A percentile compares a stretch with the other conserved stretches of the same genome.
phyloP scores from a whole-genome alignment of 2,797 vertebrate genomes.

The Poeciliopsis gracilis region DNA sequence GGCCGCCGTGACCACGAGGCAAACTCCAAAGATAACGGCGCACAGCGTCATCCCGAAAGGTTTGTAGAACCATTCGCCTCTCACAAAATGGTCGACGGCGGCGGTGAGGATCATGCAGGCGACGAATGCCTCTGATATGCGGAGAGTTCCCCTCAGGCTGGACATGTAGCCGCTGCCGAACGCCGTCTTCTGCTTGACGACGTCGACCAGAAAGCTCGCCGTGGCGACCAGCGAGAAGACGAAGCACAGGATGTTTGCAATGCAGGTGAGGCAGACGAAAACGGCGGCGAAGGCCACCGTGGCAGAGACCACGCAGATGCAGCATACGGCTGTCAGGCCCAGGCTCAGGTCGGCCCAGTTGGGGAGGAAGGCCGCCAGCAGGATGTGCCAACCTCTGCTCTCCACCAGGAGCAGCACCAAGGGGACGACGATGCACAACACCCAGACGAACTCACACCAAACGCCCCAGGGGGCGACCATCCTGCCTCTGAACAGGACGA shows the following conservation, averaged over 20 bases:
- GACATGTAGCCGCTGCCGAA: neutral
- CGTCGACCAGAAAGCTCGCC: neutral
- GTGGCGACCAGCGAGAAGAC: conserved; percentile 1
- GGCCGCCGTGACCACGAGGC: conserved; percentile 1
- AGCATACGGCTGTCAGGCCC: conserved; percentile 3
- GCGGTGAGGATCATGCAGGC: conserved; percentile 11
- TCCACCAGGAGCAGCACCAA: neutral
- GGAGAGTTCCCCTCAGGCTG: conserved; percentile 1
- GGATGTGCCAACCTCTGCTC: neutral
- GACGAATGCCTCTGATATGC: neutral
- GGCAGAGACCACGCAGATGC: neutral
- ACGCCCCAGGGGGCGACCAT: conserved; percentile 7
- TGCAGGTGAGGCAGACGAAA: conserved; percentile 6
- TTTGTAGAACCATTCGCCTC: conserved; percentile 4
- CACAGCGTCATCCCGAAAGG: neutral
- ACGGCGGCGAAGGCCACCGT: neutral
- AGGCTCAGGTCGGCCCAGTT: conserved; percentile 12
- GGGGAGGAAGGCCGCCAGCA: conserved; percentile 6
- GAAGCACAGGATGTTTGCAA: neutral
- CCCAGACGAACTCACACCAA: conserved; percentile 18
- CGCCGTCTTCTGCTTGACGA: neutral
- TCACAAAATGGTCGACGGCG: neutral
- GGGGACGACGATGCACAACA: neutral
- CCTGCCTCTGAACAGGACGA: conserved; percentile 2
- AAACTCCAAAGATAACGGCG: neutral